Evolutionary conservation across 2,888 invertebrate genomes (phyloP), one percentile per base, ranked within the genome.

Genomic region (Drosophila pseudotakahashii): DNA sequence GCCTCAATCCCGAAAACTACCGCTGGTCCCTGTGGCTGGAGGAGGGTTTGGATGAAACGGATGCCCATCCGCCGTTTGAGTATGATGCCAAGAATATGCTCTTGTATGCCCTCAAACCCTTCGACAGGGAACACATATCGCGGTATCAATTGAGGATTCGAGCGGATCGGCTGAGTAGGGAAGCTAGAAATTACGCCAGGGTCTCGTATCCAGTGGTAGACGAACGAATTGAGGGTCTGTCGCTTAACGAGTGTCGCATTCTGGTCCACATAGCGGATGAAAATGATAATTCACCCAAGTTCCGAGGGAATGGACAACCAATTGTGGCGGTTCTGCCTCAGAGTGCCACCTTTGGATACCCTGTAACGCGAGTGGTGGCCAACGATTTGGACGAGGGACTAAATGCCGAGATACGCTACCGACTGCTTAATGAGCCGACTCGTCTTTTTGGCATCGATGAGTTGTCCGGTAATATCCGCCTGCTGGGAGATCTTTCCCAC

Each of bases 261-360:
- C 94, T 97, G 1, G 94, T 97, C 0, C 93, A 95, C 79, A 94
- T 97, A 60, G 94, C 94, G 50, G 97, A 97, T 90, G 94, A 95
- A 1, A 97, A 97, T 88, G 97, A 97, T 88, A 97, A 97, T 90
- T 93, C 95, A 3, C 97, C 97, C 0, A 94, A 93, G 82, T 97
- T 97, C 89, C 94, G 94, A 3, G 94, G 94, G 42, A 94, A 94
- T 61, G 96, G 96, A 3, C 93, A 95, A 36, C 97, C 97, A 0
- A 94, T 97, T 75, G 95, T 97, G 0, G 96, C 97, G 0, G 97
- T 97, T 0, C 95, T 97, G 71, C 96, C 97, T 0, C 94, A 96
- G 0, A 95, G 95, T 32, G 97, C 96, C 7, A 94, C 94, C 68
- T 97, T 96, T 90, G 97, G 97, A 1, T 96, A 96, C 89, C 95